Evolutionary conservation across 2,797 vertebrate genomes (phyloP), one percentile per base, ranked within the genome.

Genomic region (Pyrocephalus nanus): DNA sequence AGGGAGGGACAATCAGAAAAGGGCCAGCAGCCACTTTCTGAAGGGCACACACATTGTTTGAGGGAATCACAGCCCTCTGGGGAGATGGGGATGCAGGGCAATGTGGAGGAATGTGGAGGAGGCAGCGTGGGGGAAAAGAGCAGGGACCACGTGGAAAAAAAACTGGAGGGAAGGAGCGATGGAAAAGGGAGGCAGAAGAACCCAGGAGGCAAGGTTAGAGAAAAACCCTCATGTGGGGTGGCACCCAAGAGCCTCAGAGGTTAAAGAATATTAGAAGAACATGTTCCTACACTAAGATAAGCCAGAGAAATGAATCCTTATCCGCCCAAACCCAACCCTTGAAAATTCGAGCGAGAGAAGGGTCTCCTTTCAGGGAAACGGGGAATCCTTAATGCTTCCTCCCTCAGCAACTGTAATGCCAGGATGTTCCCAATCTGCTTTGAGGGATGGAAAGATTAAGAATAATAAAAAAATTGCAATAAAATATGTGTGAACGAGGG

Each of bases 401-500:
- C 98, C 98, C 95, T 96, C 96, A 79, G 97, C 97, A 98, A 94
- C 90, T 77, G 96, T 98, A 98, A 98, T 98, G 97, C 98, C 97
- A 86, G 97, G 97, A 98, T 98, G 98, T 97, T 98, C 98, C 97
- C 98, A 98, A 98, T 98, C 99, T 99, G 98, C 99, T 99, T 99
- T 99, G 98, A 99, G 98, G 98, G 98, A 98, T 97, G 98, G 98
- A 98, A 97, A 98, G 98, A 98, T 98, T 98, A 98, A 98, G 98
- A 98, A 98, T 98, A 98, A 98, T 98, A 98, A 98, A 98, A 98
- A 98, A 98, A 98, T 98, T 98, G 98, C 98, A 99, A 99, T 99
- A 99, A 99, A 99, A 99, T 98, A 97, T 98, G 99, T 99, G 99
- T 99, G 99, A 99, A 99, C 98, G 98, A 98, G 98, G 98, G 98